Base-by-base conservation (phyloP, 2,888 invertebrate species). In the Pelosia muscerda region DNA sequence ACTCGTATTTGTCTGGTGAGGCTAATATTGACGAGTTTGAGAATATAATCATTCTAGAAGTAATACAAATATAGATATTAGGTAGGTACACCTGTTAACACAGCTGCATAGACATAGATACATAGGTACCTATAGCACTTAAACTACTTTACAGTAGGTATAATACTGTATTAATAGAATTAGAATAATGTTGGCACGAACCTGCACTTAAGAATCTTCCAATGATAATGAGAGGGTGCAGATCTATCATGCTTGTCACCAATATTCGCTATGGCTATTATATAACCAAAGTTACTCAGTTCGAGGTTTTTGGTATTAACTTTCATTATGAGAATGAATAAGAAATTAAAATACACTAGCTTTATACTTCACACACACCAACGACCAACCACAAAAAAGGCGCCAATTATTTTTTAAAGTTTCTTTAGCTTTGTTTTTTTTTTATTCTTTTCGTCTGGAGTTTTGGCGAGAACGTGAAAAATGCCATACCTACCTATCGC, bases 121-220 rank as follows among this genome's bases (percentile, higher is more conserved):
- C 10, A 23, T n/a, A n/a, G n/a, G n/a, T 57, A 57, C 28, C 10
- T 28, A 19, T 15, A 38, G 38, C 38, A 34, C 34, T 34, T n/a
- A n/a, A n/a, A n/a, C n/a, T n/a, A n/a, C n/a, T n/a, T n/a, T n/a
- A n/a, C n/a, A n/a, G n/a, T n/a, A n/a, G 19, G 19, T n/a, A 19
- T 26, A 13, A n/a, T 5, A 19, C 5, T 56, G 3, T 5, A 15
- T 57, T 9, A 57, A 31, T 0, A 31, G 57, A 15, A 56, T 59
- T 4, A 13, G 34, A 22, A 22, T 23, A 23, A 38, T 23, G 34
- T 11, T 13, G 28, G n/a, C 3, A 11, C 55, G 15, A n/a, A 91
- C 94, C 94, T 90, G 90, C 94, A 94, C 82, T 94, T 94, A 10
- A 95, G 83, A 77, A 93, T 89, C 90, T 94, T 94, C 95, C 95